phyloP scores from a whole-genome alignment of 2,113 vertebrate species.

The Bostrychus sinensis region DNA sequence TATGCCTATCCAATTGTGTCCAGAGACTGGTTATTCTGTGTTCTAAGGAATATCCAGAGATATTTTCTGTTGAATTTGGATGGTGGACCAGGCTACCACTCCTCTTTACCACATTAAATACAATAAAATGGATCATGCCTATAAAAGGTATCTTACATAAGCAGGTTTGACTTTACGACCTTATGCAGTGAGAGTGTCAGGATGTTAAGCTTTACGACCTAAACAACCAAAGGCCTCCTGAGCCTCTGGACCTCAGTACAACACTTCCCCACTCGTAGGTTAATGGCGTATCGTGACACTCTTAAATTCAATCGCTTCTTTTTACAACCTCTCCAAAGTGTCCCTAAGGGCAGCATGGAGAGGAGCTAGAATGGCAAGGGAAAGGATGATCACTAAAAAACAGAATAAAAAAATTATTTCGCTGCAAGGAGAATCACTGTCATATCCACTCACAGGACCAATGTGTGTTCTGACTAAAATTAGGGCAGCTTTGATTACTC shows the following conservation, averaged over 20 bases:
- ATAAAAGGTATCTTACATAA: conserved; percentile 33
- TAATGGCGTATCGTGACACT: conserved; percentile 51
- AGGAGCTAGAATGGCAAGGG: conserved; percentile 25
- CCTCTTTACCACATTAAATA: no score
- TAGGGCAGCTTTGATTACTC: conserved; percentile 69
- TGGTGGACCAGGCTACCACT: neutral
- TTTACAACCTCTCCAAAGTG: conserved; percentile 56
- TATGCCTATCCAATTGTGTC: no score
- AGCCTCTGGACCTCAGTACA: conserved; percentile 28
- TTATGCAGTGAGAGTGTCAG: conserved; percentile 12
- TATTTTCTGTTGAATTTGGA: no score
- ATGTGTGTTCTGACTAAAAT: conserved; percentile 54
- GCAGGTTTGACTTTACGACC: conserved; percentile 35
- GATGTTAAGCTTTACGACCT: conserved; percentile 61
- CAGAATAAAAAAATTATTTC: conserved; percentile 9
- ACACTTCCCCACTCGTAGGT: conserved; percentile 49
- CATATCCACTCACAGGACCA: conserved; percentile 18
- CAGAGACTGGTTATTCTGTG: no score
- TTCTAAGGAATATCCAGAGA: no score
- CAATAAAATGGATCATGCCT: neutral
- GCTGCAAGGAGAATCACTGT: conserved; percentile 33
- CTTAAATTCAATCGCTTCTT: conserved; percentile 65
- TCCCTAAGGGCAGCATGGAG: conserved; percentile 52
- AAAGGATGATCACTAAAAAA: conserved; percentile 18
- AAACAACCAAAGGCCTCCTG: conserved; percentile 55